A percentile compares a stretch with the other conserved stretches of the same genome.
Evolutionary conservation across 2,888 invertebrate species (phyloP).

Genomic region (Pammene aurita): DNA sequence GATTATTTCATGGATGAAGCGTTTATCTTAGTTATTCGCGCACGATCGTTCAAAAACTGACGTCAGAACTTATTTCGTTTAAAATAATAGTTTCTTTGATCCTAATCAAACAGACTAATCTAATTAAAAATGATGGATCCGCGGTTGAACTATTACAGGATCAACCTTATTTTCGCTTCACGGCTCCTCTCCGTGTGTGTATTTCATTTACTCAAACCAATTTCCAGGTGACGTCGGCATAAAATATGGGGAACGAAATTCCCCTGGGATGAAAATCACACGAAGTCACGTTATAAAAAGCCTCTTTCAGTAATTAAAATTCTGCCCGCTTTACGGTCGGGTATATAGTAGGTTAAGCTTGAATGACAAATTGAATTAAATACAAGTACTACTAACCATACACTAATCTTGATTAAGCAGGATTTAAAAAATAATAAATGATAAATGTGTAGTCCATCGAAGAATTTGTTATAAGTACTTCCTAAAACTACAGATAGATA

Average conservation of each 20-base stretch:
- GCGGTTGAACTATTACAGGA: background rate
- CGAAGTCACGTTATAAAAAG: slow-evolving; percentile 24
- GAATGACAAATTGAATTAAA: slow-evolving; percentile 20
- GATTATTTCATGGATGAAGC: no score
- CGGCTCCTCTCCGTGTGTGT: background rate
- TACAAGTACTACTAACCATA: background rate
- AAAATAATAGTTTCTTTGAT: no score
- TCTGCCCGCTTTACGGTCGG: slow-evolving; percentile 15
- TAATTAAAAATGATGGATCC: background rate
- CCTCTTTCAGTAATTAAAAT: slow-evolving; percentile 37
- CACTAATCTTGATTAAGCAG: background rate
- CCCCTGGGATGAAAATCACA: slow-evolving; percentile 25
- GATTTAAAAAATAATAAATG: no score
- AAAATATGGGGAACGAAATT: slow-evolving; percentile 11
- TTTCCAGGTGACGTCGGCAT: slow-evolving; percentile 19
- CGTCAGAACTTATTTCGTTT: no score
- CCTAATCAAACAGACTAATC: no score
- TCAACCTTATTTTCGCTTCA: background rate
- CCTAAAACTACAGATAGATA: no score
- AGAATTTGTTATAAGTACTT: no score
- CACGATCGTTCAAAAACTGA: no score
- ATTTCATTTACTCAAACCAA: slow-evolving; percentile 28
- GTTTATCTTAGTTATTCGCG: no score
- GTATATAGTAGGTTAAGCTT: slow-evolving; percentile 14
- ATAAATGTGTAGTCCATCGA: no score